Conservation (phyloP, 2,888 invertebrate species). For the Scrobipalpa atriplicella region DNA sequence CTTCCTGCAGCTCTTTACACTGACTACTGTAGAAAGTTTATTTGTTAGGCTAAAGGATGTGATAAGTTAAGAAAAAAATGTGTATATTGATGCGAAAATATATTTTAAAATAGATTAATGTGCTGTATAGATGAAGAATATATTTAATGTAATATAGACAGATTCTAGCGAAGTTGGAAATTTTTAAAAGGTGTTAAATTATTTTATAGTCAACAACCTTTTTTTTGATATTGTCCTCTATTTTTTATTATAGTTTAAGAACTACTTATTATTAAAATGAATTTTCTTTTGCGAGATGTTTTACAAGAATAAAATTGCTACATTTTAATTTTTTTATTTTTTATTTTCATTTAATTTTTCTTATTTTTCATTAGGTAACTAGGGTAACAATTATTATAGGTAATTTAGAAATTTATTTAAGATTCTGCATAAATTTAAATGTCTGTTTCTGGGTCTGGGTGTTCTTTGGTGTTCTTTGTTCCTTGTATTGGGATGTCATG, state of each 20-base stretch:
- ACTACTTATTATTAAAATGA: too few species aligned
- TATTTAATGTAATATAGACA: conserved; percentile 59
- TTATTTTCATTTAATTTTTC: conserved; percentile 23
- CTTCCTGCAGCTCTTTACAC: conserved; percentile 83
- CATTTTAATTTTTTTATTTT: background rate
- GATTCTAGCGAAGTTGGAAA: background rate
- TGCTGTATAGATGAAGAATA: conserved; percentile 62
- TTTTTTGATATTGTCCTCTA: background rate
- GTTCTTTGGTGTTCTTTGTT: too few species aligned
- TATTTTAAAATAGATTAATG: conserved; percentile 66
- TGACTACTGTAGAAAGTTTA: conserved; percentile 78
- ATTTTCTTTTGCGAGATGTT: too few species aligned
- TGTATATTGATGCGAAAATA: conserved; percentile 65
- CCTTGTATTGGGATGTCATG: too few species aligned
- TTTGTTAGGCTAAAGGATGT: conserved; percentile 79
- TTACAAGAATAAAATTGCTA: too few species aligned
- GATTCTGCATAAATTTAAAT: too few species aligned
- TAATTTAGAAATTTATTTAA: too few species aligned
- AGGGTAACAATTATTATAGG: too few species aligned
- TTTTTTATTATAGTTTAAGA: background rate
- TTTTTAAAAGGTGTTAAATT: background rate
- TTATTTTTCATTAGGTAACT: too few species aligned
- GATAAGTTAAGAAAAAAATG: conserved; percentile 74
- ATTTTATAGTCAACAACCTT: conserved; percentile 10
- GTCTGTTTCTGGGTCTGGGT: too few species aligned